Percentiles rank a stretch among this genome's conserved stretches.
Evolutionary conservation across 1,140 invertebrate genomes (phyloP).

Genomic region (Theocolax elegans): DNA sequence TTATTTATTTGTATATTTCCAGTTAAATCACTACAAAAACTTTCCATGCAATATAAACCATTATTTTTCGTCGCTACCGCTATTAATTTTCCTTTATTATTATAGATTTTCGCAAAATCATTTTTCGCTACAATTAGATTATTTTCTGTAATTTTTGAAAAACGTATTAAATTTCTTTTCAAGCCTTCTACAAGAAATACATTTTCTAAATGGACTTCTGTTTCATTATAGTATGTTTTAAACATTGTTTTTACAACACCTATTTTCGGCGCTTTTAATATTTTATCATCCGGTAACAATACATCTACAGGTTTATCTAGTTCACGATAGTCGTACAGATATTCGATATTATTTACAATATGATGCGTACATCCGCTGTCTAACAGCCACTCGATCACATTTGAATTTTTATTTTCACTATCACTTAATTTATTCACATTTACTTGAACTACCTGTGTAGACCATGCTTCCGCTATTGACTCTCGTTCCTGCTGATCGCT

Average conservation of each 20-base stretch:
- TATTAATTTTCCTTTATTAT: too few relatives aligned
- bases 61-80: conserved; percentile 38
- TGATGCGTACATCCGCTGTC: conserved; percentile 46
- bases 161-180: conserved; percentile 38
- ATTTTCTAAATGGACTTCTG: conserved; percentile 35
- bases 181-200: conserved; percentile 40
- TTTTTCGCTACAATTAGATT: conserved; percentile 26
- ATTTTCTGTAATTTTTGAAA: conserved; percentile 31
- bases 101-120: conserved; percentile 39
- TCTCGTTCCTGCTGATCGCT: not conserved
- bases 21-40: not conserved
- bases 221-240: conserved; percentile 30
- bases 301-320: conserved; percentile 38
- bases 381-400: conserved; percentile 42
- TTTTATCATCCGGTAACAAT: conserved; percentile 41
- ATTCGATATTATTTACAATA: conserved; percentile 31
- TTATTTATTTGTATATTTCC: not conserved
- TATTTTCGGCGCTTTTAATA: conserved; percentile 41
- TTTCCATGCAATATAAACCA: conserved; percentile 37
- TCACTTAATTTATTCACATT: not conserved
- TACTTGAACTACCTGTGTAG: not conserved
- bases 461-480: not conserved
- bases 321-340: conserved; percentile 4
- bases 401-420: conserved; percentile 10
- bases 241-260: conserved; percentile 30